phyloP scores from a whole-genome alignment of 1,140 invertebrate species.

The Leptopilina clavipes region DNA sequence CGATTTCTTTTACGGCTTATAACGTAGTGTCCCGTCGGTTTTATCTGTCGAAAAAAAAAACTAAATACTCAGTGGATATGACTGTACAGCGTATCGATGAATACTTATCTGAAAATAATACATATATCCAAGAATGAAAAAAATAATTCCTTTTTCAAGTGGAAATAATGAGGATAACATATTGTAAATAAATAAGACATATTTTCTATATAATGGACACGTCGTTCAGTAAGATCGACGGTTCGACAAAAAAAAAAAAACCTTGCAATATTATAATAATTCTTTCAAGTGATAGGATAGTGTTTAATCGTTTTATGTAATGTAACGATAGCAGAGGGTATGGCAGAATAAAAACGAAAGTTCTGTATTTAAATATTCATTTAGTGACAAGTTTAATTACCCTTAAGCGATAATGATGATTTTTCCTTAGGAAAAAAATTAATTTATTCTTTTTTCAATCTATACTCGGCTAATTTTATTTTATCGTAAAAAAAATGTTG shows the following conservation, averaged over 20 bases:
- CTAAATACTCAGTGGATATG: constrained; percentile 70
- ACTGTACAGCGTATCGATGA: constrained; percentile 72
- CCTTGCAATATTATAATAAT: constrained; percentile 76
- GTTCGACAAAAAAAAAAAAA: constrained; percentile 63
- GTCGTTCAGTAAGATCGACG: constrained; percentile 70
- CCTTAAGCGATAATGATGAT: background rate
- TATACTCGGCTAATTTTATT: too few species aligned
- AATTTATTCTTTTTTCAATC: too few species aligned
- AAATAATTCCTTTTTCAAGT: constrained; percentile 67
- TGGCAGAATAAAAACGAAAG: constrained; percentile 75
- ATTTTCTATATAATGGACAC: constrained; percentile 75
- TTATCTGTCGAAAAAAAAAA: constrained; percentile 48
- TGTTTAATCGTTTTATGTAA: constrained; percentile 76
- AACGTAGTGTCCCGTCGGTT: constrained; percentile 50
- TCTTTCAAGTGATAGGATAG: constrained; percentile 75
- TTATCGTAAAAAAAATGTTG: too few species aligned
- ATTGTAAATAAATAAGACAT: constrained; percentile 76
- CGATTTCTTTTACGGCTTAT: constrained; percentile 55
- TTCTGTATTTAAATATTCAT: constrained; percentile 71
- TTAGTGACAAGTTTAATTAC: constrained; percentile 29
- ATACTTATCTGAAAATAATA: constrained; percentile 64
- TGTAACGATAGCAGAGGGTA: constrained; percentile 74
- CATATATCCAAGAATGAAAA: constrained; percentile 63
- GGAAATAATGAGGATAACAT: constrained; percentile 73
- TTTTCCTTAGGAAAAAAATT: too few species aligned